Percentiles rank a stretch among this genome's conserved stretches.
Conservation (phyloP, 1,140 invertebrate genomes). For the Papilio helenus region DNA sequence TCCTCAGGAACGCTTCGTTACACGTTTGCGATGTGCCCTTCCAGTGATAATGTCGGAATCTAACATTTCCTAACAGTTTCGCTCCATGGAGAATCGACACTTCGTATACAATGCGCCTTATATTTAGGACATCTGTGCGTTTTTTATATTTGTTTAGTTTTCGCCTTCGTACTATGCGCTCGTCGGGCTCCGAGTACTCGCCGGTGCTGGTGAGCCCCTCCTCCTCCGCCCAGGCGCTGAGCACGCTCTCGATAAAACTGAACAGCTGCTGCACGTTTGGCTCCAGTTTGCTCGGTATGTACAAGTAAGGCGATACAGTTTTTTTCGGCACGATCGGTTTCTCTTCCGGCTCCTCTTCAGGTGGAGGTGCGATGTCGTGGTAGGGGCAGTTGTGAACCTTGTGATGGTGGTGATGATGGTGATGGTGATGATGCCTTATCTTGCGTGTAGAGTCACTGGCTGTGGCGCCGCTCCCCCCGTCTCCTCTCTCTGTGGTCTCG, state of each 20-base stretch:
- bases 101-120: conserved; percentile 86
- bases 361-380: conserved; percentile 71
- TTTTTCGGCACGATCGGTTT: conserved; percentile 72
- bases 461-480: conserved; percentile 57
- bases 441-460: conserved; percentile 62
- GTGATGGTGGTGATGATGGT: conserved; percentile 77
- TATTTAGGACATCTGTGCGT: conserved; percentile 85
- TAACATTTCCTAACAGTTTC: conserved; percentile 85
- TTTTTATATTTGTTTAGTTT: conserved; percentile 86
- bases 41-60: conserved; percentile 89
- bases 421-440: conserved; percentile 71
- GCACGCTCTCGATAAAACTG: conserved; percentile 88
- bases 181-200: conserved; percentile 85
- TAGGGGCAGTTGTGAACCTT: conserved; percentile 77
- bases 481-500: conserved; percentile 72
- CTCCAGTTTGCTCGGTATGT: conserved; percentile 83
- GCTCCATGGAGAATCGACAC: conserved; percentile 86
- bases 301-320: conserved; percentile 79
- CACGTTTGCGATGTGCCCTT: conserved; percentile 88
- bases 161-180: conserved; percentile 85
- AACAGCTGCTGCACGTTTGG: conserved; percentile 91
- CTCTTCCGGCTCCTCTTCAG: conserved; percentile 70
- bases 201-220: conserved; percentile 87
- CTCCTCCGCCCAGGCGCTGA: conserved; percentile 87
- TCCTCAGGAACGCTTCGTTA: conserved; percentile 89